Evolutionary conservation across 2,888 invertebrate genomes (phyloP).

Genomic region (Nemurella pictetii): DNA sequence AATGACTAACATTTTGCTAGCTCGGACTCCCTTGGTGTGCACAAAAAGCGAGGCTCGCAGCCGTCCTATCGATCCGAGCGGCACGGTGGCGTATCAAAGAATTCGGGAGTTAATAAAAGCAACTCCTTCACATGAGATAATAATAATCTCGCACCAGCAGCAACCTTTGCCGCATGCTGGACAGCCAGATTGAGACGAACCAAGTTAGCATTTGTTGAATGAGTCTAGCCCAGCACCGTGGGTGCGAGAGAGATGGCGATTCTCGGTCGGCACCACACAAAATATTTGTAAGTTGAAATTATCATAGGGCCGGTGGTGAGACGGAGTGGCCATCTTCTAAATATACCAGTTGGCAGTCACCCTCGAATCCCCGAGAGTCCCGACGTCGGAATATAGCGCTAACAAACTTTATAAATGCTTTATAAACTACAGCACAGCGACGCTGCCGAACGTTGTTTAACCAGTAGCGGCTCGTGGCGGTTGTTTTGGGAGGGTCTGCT

Average conservation of each 20-base stretch:
- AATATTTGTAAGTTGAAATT: constrained; percentile 15
- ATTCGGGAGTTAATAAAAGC: neutral
- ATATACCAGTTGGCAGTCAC: constrained; percentile 28
- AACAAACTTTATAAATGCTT: neutral
- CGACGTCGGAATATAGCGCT: neutral
- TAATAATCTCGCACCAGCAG: neutral
- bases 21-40: no score
- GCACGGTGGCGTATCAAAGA: neutral
- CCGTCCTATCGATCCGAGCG: neutral
- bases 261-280: neutral
- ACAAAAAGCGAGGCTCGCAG: no score
- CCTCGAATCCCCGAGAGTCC: constrained; percentile 30
- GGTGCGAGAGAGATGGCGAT: neutral
- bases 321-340: constrained; percentile 3
- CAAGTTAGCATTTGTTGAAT: neutral
- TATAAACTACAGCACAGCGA: neutral
- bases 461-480: no score
- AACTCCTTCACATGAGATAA: neutral
- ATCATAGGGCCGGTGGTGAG: constrained; percentile 12
- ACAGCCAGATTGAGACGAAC: neutral
- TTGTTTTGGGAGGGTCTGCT: no score
- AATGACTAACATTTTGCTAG: no score
- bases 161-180: neutral
- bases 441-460: neutral
- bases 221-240: neutral